Base-by-base conservation (phyloP, 2,888 invertebrate genomes). In the Hyalella azteca region DNA sequence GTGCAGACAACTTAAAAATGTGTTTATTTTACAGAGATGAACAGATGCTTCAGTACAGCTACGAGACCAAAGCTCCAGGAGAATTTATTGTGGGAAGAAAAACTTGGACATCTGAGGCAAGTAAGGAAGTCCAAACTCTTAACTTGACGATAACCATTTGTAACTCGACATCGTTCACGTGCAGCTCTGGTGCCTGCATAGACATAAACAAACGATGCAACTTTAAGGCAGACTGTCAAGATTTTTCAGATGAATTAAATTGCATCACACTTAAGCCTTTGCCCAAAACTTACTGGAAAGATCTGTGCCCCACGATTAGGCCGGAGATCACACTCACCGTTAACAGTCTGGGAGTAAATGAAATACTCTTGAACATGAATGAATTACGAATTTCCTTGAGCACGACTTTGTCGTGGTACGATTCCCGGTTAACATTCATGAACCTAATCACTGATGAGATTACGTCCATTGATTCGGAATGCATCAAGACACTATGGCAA, bases 161-260 rank as follows among this genome's bases (percentile, higher is more conserved):
- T 26, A 50, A 40, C 13, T 22, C 45, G 0, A 50, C 48, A 5
- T 29, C 36, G 22, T 80, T 80, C 40, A 80, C 80, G 11, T 80
- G 80, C 39, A 29, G 48, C 26, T 50, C 73, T 15, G 73, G 80
- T 9, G 13, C 26, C 1, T 80, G 80, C 39, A 75, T 80, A 5
- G 66, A 60, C 26, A 48, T 80, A 1, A 19, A 39, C 13, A 77
- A 29, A 26, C 50, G 77, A 29, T 80, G 80, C 45, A 66, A 80
- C 29, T 77, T 59, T 4, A 49, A 60, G 9, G 66, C 48, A 1
- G 48, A 80, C 11, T 80, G 80, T 40, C 22, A 29, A 22, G 80
- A 80, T 39, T 40, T 49, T 9, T 77, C 77, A 26, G 80, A 80
- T 32, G 80, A 80, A 40, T 66, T 41, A 3, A 26, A 22, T 7